A percentile compares a stretch with the other conserved stretches of the same genome.
Conservation (phyloP, 35 echinoderm and acorn worm genomes). For the Ophiothrix spiculata region DNA sequence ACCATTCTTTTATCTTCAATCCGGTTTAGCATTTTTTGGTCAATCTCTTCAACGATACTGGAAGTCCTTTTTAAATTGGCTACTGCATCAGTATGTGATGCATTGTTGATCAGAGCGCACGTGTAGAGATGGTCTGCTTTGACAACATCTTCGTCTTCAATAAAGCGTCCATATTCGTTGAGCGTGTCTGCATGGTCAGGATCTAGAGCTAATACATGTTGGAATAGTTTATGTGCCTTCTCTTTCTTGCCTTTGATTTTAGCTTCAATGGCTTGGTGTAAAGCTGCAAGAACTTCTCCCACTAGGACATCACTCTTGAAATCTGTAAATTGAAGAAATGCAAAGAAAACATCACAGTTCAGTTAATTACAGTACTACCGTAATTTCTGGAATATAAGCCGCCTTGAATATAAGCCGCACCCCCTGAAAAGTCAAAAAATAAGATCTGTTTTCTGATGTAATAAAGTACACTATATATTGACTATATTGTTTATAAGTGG, state of each 20-base stretch:
- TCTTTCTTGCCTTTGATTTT: conserved; percentile 72
- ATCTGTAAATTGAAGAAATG: not conserved
- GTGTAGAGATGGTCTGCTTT: conserved; percentile 87
- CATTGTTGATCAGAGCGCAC: conserved; percentile 73
- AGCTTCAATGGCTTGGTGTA: conserved; percentile 82
- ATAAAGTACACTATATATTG: too few species aligned
- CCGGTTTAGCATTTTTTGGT: conserved; percentile 51
- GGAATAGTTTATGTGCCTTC: conserved; percentile 90
- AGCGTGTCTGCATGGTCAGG: conserved; percentile 80
- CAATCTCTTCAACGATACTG: conserved; percentile 69
- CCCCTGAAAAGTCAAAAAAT: too few species aligned
- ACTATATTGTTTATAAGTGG: too few species aligned
- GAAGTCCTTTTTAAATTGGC: conserved; percentile 77
- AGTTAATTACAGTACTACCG: not conserved
- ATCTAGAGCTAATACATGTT: conserved; percentile 88
- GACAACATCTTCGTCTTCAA: conserved; percentile 83
- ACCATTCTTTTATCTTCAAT: conserved; percentile 69
- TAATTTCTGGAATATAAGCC: too few species aligned
- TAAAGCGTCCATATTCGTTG: conserved; percentile 87
- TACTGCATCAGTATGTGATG: conserved; percentile 65
- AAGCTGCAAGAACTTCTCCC: conserved; percentile 77
- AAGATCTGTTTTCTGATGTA: too few species aligned
- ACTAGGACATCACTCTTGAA: conserved; percentile 37
- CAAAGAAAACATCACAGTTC: not conserved
- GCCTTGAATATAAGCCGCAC: too few species aligned